A percentile compares a stretch with the other conserved stretches of the same genome.
phyloP scores from a whole-genome alignment of 1,140 invertebrate species.

The Melitaea cinxia region DNA sequence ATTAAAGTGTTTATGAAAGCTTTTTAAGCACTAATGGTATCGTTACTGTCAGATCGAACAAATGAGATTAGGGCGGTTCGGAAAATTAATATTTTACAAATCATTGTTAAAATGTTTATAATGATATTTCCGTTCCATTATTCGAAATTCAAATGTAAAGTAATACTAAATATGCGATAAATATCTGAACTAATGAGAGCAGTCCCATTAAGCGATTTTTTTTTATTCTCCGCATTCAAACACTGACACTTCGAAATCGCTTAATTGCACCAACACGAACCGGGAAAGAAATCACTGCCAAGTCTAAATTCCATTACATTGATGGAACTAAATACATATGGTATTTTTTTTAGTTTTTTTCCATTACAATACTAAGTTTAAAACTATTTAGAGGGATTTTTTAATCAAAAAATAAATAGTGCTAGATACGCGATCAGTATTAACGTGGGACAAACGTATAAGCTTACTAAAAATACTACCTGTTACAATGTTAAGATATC shows the following conservation, averaged over 20 bases:
- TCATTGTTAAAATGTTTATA: not conserved
- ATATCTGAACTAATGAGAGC: slow-evolving; percentile 3
- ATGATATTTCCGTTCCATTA: not conserved
- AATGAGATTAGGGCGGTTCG: not conserved
- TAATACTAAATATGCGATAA: not conserved
- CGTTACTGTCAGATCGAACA: not conserved
- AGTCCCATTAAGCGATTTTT: slow-evolving; percentile 10
- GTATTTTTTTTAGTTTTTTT: not conserved
- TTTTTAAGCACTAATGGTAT: not conserved
- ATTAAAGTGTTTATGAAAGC: not conserved
- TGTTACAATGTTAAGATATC: too few species aligned
- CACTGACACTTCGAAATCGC: slow-evolving; percentile 21
- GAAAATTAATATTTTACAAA: not conserved
- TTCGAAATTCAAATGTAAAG: not conserved
- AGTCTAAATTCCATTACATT: slow-evolving; percentile 15
- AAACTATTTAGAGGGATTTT: too few species aligned
- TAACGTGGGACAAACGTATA: too few species aligned
- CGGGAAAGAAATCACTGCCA: slow-evolving; percentile 19
- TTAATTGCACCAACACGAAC: slow-evolving; percentile 23
- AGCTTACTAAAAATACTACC: too few species aligned
- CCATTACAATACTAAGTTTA: too few species aligned
- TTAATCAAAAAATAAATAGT: too few species aligned
- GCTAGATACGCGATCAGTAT: too few species aligned
- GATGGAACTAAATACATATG: slow-evolving; percentile 9
- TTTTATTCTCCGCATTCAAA: slow-evolving; percentile 17